Conservation (phyloP, 2,888 invertebrate genomes). For the Cordilura impudica region DNA sequence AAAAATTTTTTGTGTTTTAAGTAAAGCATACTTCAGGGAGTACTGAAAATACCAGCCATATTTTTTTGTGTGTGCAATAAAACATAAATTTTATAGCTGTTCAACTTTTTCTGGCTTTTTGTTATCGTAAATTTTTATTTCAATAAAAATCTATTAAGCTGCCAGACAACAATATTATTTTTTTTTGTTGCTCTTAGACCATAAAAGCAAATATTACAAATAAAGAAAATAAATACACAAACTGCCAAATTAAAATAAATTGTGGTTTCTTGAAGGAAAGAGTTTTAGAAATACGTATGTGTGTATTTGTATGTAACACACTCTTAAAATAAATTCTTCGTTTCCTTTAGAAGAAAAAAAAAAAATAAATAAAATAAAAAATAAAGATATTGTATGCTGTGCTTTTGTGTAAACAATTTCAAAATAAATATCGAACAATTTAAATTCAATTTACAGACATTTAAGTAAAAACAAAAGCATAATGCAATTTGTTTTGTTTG, state of each 20-base stretch:
- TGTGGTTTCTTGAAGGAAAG: constrained; percentile 47
- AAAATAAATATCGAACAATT: constrained; percentile 48
- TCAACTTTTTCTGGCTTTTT: constrained; percentile 3
- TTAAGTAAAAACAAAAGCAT: constrained; percentile 22
- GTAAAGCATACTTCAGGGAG: constrained; percentile 3
- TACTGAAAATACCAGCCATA: not conserved
- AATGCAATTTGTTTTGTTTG: constrained; percentile 49
- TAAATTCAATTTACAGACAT: constrained; percentile 53
- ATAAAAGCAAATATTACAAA: constrained; percentile 41
- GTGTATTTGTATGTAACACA: too few species aligned
- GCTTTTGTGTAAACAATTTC: not conserved
- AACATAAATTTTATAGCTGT: constrained; percentile 40
- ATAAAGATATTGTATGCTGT: not conserved
- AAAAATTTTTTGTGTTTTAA: too few species aligned
- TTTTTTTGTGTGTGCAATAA: constrained; percentile 6
- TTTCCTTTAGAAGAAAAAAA: too few species aligned
- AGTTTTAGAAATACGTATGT: too few species aligned
- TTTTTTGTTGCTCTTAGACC: not conserved
- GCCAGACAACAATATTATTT: constrained; percentile 50
- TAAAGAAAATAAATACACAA: constrained; percentile 38
- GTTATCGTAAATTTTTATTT: constrained; percentile 35
- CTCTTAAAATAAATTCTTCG: too few species aligned
- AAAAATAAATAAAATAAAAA: constrained; percentile 8
- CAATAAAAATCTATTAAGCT: constrained; percentile 57
- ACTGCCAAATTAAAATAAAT: constrained; percentile 56